Base-by-base conservation (phyloP, 2,113 vertebrate genomes). In the Perccottus glenii region DNA sequence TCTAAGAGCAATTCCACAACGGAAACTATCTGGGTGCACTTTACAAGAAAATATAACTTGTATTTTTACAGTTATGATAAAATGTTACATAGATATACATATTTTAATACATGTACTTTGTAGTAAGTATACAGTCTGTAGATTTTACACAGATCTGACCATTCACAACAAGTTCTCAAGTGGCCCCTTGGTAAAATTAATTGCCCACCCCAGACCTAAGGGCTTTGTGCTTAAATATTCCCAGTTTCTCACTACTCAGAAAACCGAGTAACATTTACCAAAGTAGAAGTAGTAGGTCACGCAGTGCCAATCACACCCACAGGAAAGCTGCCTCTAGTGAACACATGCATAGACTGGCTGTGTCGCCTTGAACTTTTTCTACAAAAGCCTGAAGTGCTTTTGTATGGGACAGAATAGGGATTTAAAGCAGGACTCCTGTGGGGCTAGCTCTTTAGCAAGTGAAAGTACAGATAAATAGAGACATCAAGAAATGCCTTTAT, bases 231-330 rank as follows among this genome's bases (percentile, higher is more conserved):
- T 62, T 14, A 43, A 40, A 69, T 40, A 50, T 32, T 9, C 64
- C 71, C 53, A 45, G 63, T 71, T 27, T 73, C 51, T 51, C 44
- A 38, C 66, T 58, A 57, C 36, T 67, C 53, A n/a, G 51, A 74
- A 70, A 57, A 52, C 56, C 48, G 9, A 58, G 47, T 76, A 74
- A 73, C 78, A 83, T 86, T 79, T 73, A 60, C 14, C 53, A 48
- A 60, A 73, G 52, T 38, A 58, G 67, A 74, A 57, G 43, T 78
- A 71, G 46, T n/a, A 47, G 46, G 51, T 49, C 11, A 66, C 47
- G 53, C 19, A 68, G 60, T 81, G 69, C 16, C 75, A 82, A 74
- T 77, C 68, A 76, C 62, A 68, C 73, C 79, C 58, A 69, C 16
- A 5, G 61, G 51, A 82, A 63, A 60, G 61, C 68, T 72, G 68